Conservation (phyloP, 2,888 invertebrate species). For the Pyralis farinalis region DNA sequence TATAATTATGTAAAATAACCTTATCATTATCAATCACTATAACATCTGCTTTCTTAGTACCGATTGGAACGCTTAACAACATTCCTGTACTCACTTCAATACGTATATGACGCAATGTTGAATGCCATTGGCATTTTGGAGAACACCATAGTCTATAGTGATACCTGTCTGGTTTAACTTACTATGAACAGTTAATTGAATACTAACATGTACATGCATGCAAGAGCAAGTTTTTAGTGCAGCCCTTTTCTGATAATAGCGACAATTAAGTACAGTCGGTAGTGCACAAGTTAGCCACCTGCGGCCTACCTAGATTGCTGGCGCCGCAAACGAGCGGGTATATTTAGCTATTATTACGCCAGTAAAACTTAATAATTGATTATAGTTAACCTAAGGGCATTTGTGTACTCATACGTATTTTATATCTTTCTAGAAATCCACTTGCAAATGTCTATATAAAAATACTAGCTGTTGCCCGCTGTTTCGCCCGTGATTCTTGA, state of each 20-base stretch:
- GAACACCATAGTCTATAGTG: conserved; percentile 2
- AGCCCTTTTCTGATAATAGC: conserved; percentile 27
- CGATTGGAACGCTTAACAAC: neutral
- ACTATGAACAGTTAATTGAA: conserved; percentile 12
- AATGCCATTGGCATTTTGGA: conserved; percentile 4
- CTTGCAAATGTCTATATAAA: too few species aligned
- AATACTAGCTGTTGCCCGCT: too few species aligned
- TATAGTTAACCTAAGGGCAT: too few species aligned
- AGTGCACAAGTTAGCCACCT: conserved; percentile 33
- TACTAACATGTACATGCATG: conserved; percentile 17
- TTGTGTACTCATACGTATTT: too few species aligned
- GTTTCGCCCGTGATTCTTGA: too few species aligned
- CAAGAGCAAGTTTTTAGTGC: conserved; percentile 20
- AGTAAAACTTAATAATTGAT: too few species aligned
- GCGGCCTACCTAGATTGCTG: conserved; percentile 18
- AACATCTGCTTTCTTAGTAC: too few species aligned
- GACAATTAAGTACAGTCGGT: conserved; percentile 43
- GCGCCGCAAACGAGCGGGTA: neutral
- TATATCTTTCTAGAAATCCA: too few species aligned
- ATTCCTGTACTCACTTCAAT: conserved; percentile 2
- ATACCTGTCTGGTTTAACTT: conserved; percentile 1
- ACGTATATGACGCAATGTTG: conserved; percentile 1
- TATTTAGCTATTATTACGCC: too few species aligned
- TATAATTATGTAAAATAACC: too few species aligned
- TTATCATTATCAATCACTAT: too few species aligned